Percentiles rank a stretch among this genome's conserved stretches.
Conservation (phyloP, 2,113 vertebrate genomes). For the Falco punctatus region DNA sequence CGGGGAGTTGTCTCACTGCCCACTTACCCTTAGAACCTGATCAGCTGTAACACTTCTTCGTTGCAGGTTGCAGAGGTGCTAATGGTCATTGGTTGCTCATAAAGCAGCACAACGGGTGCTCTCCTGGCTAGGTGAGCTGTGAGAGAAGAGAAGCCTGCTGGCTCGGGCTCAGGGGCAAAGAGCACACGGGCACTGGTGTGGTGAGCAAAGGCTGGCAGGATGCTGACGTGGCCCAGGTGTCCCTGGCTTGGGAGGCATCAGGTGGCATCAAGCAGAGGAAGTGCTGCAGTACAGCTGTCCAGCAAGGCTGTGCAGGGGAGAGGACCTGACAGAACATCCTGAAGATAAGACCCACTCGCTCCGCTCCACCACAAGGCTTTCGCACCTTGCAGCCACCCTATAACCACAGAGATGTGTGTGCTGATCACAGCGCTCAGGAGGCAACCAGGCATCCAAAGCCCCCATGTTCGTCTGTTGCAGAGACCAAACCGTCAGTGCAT, state of each 20-base stretch:
- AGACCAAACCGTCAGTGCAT: background rate
- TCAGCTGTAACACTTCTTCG: background rate
- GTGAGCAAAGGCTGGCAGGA: background rate
- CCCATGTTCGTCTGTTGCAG: background rate
- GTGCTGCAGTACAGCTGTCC: background rate
- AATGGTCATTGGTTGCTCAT: background rate
- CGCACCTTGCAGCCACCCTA: background rate
- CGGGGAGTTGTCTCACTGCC: background rate
- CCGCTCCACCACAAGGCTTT: background rate
- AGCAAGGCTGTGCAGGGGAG: background rate
- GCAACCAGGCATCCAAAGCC: background rate
- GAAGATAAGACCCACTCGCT: background rate
- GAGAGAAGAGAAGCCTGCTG: background rate
- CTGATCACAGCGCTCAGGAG: background rate
- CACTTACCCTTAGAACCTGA: background rate
- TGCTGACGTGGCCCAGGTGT: fast-evolving
- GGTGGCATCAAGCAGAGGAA: background rate
- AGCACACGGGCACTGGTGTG: too few species aligned
- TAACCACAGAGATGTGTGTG: background rate
- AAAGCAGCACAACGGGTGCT: fast-evolving
- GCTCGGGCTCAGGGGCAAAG: fast-evolving
- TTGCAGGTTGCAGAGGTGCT: background rate
- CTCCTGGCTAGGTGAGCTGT: background rate
- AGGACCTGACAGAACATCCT: background rate
- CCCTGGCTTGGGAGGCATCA: background rate